phyloP scores from a whole-genome alignment of 2,113 vertebrate genomes.

The Ibidorhyncha struthersii region DNA sequence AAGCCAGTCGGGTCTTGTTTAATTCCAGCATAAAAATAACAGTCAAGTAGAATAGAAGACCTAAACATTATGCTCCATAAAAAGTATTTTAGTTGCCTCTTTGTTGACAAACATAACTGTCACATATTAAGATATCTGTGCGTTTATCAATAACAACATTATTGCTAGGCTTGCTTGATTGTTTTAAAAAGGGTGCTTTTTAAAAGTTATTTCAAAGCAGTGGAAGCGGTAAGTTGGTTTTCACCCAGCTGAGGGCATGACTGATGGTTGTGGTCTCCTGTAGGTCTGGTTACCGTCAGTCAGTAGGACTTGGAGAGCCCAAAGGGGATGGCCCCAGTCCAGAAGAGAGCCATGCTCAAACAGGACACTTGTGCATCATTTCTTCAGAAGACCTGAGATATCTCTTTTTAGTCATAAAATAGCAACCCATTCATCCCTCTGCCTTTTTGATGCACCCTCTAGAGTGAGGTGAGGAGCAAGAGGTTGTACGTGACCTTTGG shows the following conservation, averaged over 20 bases:
- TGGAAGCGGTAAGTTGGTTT: not conserved
- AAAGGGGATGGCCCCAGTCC: not conserved
- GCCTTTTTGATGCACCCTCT: not conserved
- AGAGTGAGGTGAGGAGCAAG: not conserved
- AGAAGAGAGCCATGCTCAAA: not conserved
- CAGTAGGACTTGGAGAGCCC: not conserved
- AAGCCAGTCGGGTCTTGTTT: constrained; percentile 45
- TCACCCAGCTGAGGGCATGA: not conserved
- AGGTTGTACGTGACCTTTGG: not conserved
- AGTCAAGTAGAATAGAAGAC: not conserved
- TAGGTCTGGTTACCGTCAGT: not conserved
- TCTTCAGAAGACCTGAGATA: not conserved
- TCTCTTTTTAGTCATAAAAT: not conserved
- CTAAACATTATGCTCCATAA: not conserved
- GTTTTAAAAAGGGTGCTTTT: not conserved
- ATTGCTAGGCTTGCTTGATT: not conserved
- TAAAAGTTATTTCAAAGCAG: not conserved
- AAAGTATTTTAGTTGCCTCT: not conserved
- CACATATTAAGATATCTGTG: not conserved
- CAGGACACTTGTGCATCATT: not conserved
- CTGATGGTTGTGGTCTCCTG: not conserved
- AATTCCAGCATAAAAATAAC: constrained; percentile 26
- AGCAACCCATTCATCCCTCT: not conserved
- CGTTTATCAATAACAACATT: not conserved
- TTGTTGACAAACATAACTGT: not conserved